Conservation (phyloP, 2,888 invertebrate species). For the Ashinkailepas kermadecensis region DNA sequence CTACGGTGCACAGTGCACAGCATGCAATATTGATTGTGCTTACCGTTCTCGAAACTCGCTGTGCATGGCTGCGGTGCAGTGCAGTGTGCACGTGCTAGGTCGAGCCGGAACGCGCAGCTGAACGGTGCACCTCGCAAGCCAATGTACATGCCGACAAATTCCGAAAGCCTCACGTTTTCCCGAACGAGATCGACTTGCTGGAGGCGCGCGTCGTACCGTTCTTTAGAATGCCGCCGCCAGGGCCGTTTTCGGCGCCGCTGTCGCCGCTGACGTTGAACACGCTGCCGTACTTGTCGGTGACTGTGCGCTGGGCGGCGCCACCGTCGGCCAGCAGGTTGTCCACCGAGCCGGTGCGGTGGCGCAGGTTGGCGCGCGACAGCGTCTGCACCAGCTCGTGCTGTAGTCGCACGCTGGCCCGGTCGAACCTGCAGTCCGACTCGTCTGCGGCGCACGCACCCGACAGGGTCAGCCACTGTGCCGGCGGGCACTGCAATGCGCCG, state of each 20-base stretch:
- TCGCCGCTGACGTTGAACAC: conserved; percentile 3
- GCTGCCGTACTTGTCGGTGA: conserved; percentile 10
- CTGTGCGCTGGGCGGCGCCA: conserved; percentile 1
- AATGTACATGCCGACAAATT: neutral
- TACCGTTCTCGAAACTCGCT: no score
- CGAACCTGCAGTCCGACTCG: neutral
- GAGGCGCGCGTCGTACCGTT: neutral
- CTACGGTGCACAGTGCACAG: no score
- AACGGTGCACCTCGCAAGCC: no score
- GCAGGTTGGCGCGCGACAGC: conserved; percentile 65
- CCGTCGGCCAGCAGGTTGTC: conserved; percentile 8
- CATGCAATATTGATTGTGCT: no score
- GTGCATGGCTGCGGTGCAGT: no score
- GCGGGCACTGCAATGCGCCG: no score
- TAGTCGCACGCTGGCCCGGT: conserved; percentile 44
- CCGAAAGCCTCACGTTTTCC: neutral
- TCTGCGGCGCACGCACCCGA: neutral
- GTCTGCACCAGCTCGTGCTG: conserved; percentile 68
- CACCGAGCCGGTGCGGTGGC: conserved; percentile 30
- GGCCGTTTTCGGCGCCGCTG: neutral
- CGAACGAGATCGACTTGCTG: conserved; percentile 20
- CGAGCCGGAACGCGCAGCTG: no score
- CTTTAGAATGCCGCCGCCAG: conserved; percentile 16
- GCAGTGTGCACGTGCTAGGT: no score
- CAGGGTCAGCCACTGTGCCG: no score